These are phyloP conservation scores for Philaethria dido DNA, from an alignment of 2,888 invertebrate species.

Conservation along the genomic window DNA sequence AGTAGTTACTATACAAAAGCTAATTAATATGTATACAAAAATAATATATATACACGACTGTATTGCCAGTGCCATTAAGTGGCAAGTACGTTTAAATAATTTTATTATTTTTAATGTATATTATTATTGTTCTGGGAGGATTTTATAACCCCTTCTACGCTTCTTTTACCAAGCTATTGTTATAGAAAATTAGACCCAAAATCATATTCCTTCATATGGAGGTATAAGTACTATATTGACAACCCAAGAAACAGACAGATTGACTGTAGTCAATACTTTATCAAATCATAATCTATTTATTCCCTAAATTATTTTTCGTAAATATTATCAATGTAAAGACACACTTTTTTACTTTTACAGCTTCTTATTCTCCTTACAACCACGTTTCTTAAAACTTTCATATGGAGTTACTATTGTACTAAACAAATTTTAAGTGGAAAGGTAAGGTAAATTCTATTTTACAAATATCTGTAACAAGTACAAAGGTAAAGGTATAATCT, in stretches of 20 bases:
- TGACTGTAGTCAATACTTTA: not conserved
- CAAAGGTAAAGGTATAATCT: too few relatives aligned
- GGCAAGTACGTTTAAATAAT: constrained; percentile 13
- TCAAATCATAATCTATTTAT: too few relatives aligned
- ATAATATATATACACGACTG: constrained; percentile 10
- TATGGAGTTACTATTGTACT: not conserved
- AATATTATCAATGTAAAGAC: too few relatives aligned
- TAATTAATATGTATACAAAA: constrained; percentile 13
- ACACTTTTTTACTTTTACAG: constrained; percentile 11
- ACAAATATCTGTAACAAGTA: not conserved
- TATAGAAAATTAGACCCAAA: too few relatives aligned
- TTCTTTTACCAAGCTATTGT: too few relatives aligned
- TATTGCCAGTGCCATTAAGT: not conserved
- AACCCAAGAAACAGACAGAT: too few relatives aligned
- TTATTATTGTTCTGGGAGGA: not conserved
- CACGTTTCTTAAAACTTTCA: not conserved
- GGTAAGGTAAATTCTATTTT: not conserved
- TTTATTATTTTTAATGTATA: not conserved
- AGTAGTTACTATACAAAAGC: not conserved
- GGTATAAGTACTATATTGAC: too few relatives aligned
- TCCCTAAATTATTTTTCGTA: too few relatives aligned
- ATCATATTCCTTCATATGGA: too few relatives aligned
- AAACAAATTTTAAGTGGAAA: not conserved
- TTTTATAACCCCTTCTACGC: too few relatives aligned
- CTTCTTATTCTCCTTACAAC: not conserved